These are phyloP conservation scores for Drosophila rufa DNA, from an alignment of 1,140 invertebrate genomes.

Conservation along the genomic window DNA sequence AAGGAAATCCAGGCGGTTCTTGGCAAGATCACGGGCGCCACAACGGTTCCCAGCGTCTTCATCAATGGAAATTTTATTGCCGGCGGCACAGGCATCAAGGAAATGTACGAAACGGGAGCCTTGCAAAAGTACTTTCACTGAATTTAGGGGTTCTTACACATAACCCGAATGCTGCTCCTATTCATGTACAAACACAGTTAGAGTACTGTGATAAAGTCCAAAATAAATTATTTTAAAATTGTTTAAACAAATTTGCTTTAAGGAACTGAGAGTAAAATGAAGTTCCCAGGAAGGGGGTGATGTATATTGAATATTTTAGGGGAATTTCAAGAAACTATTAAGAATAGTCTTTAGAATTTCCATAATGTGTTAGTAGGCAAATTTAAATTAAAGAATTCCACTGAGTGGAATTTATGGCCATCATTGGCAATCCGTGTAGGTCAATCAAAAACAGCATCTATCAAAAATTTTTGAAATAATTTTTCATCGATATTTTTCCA, in stretches of 20 bases:
- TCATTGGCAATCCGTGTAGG: too few relatives aligned
- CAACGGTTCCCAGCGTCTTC: constrained; percentile 96
- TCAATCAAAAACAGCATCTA: too few relatives aligned
- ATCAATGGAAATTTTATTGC: constrained; percentile 95
- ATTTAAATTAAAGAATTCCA: background rate
- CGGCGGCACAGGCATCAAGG: constrained; percentile 94
- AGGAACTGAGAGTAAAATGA: background rate
- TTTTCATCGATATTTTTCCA: too few relatives aligned
- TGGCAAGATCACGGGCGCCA: constrained; percentile 92
- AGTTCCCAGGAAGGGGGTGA: too few relatives aligned
- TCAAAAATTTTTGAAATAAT: too few relatives aligned
- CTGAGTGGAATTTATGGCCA: too few relatives aligned
- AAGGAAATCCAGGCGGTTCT: constrained; percentile 92
- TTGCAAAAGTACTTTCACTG: constrained; percentile 83
- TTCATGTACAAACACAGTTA: constrained; percentile 16
- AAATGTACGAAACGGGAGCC: constrained; percentile 89
- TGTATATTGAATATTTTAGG: background rate
- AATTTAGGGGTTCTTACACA: constrained; percentile 1
- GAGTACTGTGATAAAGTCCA: constrained; percentile 25
- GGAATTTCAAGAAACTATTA: background rate
- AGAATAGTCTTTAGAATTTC: background rate
- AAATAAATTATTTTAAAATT: constrained; percentile 22
- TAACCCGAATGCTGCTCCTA: background rate
- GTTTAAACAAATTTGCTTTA: background rate
- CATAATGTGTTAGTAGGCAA: too few relatives aligned